Conservation (phyloP, 2,888 invertebrate species). For the Papilio demoleus region DNA sequence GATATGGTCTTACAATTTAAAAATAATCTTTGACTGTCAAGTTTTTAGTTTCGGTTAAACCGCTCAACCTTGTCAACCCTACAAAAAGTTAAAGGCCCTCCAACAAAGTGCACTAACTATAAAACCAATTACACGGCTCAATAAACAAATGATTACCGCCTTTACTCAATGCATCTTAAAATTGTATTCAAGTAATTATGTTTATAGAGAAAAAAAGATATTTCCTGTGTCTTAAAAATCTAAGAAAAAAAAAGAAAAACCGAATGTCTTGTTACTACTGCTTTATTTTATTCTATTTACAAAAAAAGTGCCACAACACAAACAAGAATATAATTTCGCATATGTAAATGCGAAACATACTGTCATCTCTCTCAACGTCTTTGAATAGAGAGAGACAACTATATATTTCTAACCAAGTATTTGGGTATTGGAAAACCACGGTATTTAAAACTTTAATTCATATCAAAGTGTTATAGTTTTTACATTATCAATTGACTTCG, state of each 20-base stretch:
- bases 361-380: too few species aligned
- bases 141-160: slow-evolving; percentile 24
- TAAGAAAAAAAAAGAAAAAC: too few species aligned
- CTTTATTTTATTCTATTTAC: too few species aligned
- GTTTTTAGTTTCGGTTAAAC: background rate
- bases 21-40: background rate
- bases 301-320: too few species aligned
- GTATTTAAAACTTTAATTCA: background rate
- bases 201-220: too few species aligned
- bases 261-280: too few species aligned
- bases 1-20: background rate
- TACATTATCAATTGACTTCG: slow-evolving; percentile 25
- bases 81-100: slow-evolving; percentile 19
- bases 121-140: slow-evolving; percentile 8
- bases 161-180: slow-evolving; percentile 17
- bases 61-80: slow-evolving; percentile 13
- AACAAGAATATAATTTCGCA: too few species aligned
- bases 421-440: too few species aligned
- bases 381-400: too few species aligned
- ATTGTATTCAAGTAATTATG: slow-evolving; percentile 2
- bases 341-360: too few species aligned
- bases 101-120: slow-evolving; percentile 7
- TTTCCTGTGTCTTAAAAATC: too few species aligned
- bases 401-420: too few species aligned
- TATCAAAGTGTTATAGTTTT: slow-evolving; percentile 19